Conservation (phyloP, 1,140 invertebrate genomes). For the Muscidifurax raptorellus region DNA sequence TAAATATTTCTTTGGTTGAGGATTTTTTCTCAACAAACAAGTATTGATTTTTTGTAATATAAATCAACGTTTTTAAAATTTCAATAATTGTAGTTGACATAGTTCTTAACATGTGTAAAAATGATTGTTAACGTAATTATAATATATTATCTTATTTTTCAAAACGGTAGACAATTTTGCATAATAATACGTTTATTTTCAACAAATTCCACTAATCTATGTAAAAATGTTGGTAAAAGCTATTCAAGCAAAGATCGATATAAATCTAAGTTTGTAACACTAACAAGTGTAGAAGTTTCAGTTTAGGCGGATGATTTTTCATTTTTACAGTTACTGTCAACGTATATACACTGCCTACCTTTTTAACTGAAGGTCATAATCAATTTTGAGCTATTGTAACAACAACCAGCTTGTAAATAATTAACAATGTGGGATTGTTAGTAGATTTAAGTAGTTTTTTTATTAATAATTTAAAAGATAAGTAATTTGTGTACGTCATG, state of each 20-base stretch:
- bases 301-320: neutral
- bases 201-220: neutral
- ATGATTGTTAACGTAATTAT: neutral
- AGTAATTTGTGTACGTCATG: neutral
- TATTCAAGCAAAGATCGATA: neutral
- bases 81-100: neutral
- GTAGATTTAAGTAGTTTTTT: constrained; percentile 9
- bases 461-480: constrained; percentile 15
- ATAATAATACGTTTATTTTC: neutral
- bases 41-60: constrained; percentile 4
- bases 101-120: neutral
- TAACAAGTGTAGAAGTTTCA: neutral
- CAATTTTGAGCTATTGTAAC: constrained; percentile 6
- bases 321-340: neutral
- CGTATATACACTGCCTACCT: constrained; percentile 8
- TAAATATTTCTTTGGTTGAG: too few relatives aligned
- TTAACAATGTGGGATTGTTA: constrained; percentile 14
- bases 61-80: neutral
- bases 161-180: neutral
- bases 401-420: constrained; percentile 28
- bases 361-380: neutral
- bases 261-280: neutral
- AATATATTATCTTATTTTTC: neutral
- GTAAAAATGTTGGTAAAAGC: neutral
- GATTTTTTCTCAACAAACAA: neutral